phyloP scores from a whole-genome alignment of 1,140 invertebrate species.

The Pseudoatta argentina region DNA sequence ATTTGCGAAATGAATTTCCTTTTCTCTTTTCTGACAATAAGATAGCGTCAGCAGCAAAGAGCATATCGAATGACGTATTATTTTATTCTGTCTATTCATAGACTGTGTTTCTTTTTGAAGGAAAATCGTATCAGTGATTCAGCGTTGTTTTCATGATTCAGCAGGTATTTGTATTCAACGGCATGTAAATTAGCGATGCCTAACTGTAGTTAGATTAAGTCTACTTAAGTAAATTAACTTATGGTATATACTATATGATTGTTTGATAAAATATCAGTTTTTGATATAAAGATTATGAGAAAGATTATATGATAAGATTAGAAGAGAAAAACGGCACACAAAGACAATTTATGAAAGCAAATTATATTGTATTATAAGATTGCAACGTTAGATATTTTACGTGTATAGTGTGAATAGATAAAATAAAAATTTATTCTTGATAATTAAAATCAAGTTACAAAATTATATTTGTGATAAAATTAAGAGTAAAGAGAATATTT shows the following conservation, averaged over 20 bases:
- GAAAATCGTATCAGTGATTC: slow-evolving; percentile 31
- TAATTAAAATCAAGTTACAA: not conserved
- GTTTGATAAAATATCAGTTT: not conserved
- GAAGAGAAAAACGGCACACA: not conserved
- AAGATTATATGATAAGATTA: not conserved
- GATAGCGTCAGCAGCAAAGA: no score
- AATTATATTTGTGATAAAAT: not conserved
- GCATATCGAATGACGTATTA: slow-evolving; percentile 2
- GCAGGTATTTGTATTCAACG: not conserved
- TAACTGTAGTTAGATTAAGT: not conserved
- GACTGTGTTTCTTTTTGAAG: slow-evolving; percentile 8
- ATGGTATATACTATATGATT: not conserved
- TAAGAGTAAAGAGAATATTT: not conserved
- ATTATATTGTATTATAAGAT: not conserved
- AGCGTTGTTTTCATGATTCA: slow-evolving; percentile 17
- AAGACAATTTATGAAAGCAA: not conserved
- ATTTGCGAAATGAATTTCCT: not conserved
- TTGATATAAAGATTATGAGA: not conserved
- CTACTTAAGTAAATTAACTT: slow-evolving; percentile 39
- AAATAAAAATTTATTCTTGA: not conserved
- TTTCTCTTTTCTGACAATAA: not conserved
- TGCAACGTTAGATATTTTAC: not conserved
- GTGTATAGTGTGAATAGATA: not conserved
- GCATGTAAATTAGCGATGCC: not conserved
- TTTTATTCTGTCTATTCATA: slow-evolving; percentile 9